phyloP scores from a whole-genome alignment of 2,113 vertebrate species.

The Salminus brasiliensis region DNA sequence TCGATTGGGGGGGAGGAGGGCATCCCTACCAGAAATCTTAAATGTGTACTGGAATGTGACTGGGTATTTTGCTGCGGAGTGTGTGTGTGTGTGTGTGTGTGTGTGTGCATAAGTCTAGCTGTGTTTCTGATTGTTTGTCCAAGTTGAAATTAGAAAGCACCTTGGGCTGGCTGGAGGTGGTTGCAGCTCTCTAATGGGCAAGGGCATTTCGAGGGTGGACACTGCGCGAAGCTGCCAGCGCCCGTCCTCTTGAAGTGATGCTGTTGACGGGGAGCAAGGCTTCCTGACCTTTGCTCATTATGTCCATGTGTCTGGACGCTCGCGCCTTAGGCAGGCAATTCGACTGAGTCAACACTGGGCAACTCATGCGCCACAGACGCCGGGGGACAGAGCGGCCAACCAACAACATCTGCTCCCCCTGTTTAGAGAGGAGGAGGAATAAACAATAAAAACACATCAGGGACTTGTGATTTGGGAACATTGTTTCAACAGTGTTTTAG shows the following conservation, averaged over 20 bases:
- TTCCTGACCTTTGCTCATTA: slow-evolving; percentile 80
- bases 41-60: no score
- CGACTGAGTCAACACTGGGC: slow-evolving; percentile 76
- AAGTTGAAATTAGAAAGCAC: slow-evolving; percentile 69
- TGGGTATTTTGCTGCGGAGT: neutral
- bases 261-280: slow-evolving; percentile 76
- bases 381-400: slow-evolving; percentile 13
- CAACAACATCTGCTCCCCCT: slow-evolving; percentile 47
- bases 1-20: no score
- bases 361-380: slow-evolving; percentile 24
- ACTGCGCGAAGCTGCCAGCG: slow-evolving; percentile 58
- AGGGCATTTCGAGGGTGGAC: slow-evolving; percentile 65
- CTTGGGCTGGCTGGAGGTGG: slow-evolving; percentile 64
- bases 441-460: neutral
- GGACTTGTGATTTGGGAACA: neutral
- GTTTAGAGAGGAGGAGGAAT: neutral
- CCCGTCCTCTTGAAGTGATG: slow-evolving; percentile 76
- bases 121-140: slow-evolving; percentile 37
- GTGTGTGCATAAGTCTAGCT: neutral
- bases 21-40: no score
- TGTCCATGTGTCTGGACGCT: slow-evolving; percentile 73
- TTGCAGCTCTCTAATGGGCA: slow-evolving; percentile 69
- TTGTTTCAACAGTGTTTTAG: neutral
- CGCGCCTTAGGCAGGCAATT: slow-evolving; percentile 76
- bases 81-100: neutral